Base-by-base conservation (phyloP, 2,888 invertebrate species). In the Zygogramma bicolorata region DNA sequence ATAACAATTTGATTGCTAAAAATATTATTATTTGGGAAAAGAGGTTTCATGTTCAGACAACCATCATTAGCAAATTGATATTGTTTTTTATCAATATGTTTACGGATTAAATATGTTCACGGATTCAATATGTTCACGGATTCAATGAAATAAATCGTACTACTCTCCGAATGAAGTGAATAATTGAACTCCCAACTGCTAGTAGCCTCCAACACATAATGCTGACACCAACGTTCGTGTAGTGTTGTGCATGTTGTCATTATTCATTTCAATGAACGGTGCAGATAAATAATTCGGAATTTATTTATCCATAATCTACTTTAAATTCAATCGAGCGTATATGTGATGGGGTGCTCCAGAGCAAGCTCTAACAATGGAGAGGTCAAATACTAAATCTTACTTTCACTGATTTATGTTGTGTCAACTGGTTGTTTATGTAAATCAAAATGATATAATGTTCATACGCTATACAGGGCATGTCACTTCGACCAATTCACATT, bases 351-450 rank as follows among this genome's bases (percentile, higher is more conserved):
- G 40, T 53, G 60, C 60, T 53, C 20, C 40, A 38, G 13, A 65
- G 49, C 42, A 27, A 25, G 60, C 60, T 20, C 18, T 38, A 60
- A 70, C 70, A 70, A 65, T 70, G 34, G 58, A 42, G 20, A 20
- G 20, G 27, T 7, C 70, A n/a, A 65, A 63, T 49, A 61, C 60
- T 70, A 65, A 70, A 70, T 70, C 59, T 65, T 65, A 34, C 49
- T 59, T 49, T 60, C 40, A 60, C 60, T 60, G 60, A 65, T 31
- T 49, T 49, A 49, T 65, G 18, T 40, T 70, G 42, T 27, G 15
- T 25, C 3, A 22, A 46, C 46, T 25, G 25, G 22, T 60, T 53
- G 60, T 65, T 69, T 69, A 63, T 58, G 29, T 40, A 13, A 46
- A 69, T 69, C 63, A 42, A 31, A 25, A 58, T 69, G 27, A 34